phyloP scores from a whole-genome alignment of 2,797 vertebrate genomes.

The Hoplostethus atlanticus region DNA sequence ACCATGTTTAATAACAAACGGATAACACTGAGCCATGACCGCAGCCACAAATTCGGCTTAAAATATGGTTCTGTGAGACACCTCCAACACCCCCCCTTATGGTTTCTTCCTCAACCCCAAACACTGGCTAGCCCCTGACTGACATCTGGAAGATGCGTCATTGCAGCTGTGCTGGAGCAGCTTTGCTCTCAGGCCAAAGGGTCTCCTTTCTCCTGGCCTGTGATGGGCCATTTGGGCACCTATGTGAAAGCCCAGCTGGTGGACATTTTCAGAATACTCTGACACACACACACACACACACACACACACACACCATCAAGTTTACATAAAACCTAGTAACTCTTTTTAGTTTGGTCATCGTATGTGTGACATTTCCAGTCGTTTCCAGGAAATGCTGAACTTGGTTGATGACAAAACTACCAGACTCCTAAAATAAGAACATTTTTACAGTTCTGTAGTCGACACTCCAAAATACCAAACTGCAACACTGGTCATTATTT shows the following conservation, averaged over 20 bases:
- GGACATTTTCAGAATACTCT: constrained; percentile 57
- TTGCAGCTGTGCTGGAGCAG: constrained; percentile 83
- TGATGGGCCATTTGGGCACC: constrained; percentile 72
- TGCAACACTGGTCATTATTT: constrained; percentile 72
- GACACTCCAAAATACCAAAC: constrained; percentile 28
- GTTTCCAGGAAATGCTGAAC: constrained; percentile 3
- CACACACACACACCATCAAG: constrained; percentile 7
- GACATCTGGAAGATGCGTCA: constrained; percentile 86
- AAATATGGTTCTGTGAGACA: constrained; percentile 67
- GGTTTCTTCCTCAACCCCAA: constrained; percentile 51
- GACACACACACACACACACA: constrained; percentile 17
- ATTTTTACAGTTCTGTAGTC: neutral
- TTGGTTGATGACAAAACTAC: constrained; percentile 39
- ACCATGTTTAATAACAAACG: constrained; percentile 65
- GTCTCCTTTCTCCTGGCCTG: constrained; percentile 69
- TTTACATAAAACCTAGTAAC: constrained; percentile 12
- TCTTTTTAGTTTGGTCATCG: too few species aligned
- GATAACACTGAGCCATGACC: constrained; percentile 59
- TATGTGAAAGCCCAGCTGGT: constrained; percentile 72
- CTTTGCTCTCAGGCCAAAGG: constrained; percentile 80
- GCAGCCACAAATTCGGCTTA: constrained; percentile 58
- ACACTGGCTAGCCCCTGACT: constrained; percentile 60
- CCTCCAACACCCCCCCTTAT: constrained; percentile 49
- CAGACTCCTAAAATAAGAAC: constrained; percentile 19
- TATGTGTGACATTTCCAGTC: too few species aligned